Percentiles rank a stretch among this genome's conserved stretches.
phyloP scores from a whole-genome alignment of 2,888 invertebrate genomes.

The Hemithea aestivaria region DNA sequence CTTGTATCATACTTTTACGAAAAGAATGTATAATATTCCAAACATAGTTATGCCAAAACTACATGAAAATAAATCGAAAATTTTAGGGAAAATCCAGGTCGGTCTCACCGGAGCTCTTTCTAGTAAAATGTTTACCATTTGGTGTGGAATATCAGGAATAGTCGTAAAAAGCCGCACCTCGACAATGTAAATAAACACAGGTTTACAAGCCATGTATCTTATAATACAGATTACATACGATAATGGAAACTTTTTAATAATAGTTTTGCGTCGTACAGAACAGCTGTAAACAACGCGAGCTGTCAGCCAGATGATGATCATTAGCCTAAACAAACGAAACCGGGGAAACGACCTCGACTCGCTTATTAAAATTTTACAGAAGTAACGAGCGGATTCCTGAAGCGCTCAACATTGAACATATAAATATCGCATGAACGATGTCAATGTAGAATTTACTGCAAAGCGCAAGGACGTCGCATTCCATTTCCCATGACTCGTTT shows the following conservation, averaged over 20 bases:
- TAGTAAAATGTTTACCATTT: slow-evolving; percentile 9
- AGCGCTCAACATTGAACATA: neutral
- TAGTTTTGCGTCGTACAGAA: slow-evolving; percentile 9
- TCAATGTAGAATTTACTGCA: slow-evolving; percentile 42
- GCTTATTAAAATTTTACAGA: slow-evolving; percentile 22
- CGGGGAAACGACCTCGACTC: slow-evolving; percentile 25
- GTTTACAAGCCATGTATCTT: neutral
- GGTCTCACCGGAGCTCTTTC: neutral
- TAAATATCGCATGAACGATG: slow-evolving; percentile 28
- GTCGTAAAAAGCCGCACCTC: slow-evolving; percentile 20
- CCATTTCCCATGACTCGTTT: slow-evolving; percentile 52
- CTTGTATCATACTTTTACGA: no score
- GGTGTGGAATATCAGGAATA: slow-evolving; percentile 10
- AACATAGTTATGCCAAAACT: no score
- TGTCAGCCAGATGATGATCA: slow-evolving; percentile 17
- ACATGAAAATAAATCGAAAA: no score
- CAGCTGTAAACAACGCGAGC: slow-evolving; percentile 22
- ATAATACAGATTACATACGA: slow-evolving; percentile 6
- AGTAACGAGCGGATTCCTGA: slow-evolving; percentile 15
- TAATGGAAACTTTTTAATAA: slow-evolving; percentile 21
- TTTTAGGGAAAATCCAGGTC: no score
- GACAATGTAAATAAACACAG: slow-evolving; percentile 24
- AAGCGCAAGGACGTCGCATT: slow-evolving; percentile 51
- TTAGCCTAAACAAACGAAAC: slow-evolving; percentile 20
- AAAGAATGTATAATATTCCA: no score